These are phyloP conservation scores for Thereva unica DNA, from an alignment of 2,888 invertebrate species.

Conservation along the genomic window DNA sequence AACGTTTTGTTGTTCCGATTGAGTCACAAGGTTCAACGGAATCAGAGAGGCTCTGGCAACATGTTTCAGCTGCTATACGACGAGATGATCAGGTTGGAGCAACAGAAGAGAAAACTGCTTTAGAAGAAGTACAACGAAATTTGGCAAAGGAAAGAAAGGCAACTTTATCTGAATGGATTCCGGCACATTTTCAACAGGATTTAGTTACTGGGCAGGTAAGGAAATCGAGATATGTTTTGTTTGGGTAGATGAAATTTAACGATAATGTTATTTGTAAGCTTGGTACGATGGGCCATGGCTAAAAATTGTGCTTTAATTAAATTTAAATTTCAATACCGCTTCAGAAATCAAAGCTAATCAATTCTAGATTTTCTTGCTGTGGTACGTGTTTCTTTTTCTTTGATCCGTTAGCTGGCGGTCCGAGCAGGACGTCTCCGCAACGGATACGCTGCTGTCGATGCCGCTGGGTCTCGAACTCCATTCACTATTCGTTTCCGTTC, in stretches of 20 bases:
- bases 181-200: slow-evolving; percentile 74
- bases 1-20: slow-evolving; percentile 75
- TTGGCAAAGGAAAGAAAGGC: slow-evolving; percentile 71
- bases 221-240: neutral
- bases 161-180: slow-evolving; percentile 70
- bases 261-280: neutral
- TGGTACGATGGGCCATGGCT: neutral
- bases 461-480: too few species aligned
- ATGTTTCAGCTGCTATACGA: slow-evolving; percentile 82
- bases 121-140: slow-evolving; percentile 85
- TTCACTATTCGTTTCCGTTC: too few species aligned
- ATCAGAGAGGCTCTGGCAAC: slow-evolving; percentile 85
- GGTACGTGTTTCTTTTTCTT: too few species aligned
- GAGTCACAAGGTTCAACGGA: slow-evolving; percentile 80
- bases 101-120: slow-evolving; percentile 85
- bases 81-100: slow-evolving; percentile 85
- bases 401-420: too few species aligned
- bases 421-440: too few species aligned
- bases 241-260: neutral
- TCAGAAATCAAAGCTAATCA: too few species aligned
- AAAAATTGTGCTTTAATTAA: too few species aligned
- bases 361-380: too few species aligned
- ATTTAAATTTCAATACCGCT: too few species aligned
- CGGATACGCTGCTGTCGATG: too few species aligned
- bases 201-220: slow-evolving; percentile 53